A percentile compares a stretch with the other conserved stretches of the same genome.
phyloP scores from a whole-genome alignment of 2,113 vertebrate genomes.

The Bungarus multicinctus region DNA sequence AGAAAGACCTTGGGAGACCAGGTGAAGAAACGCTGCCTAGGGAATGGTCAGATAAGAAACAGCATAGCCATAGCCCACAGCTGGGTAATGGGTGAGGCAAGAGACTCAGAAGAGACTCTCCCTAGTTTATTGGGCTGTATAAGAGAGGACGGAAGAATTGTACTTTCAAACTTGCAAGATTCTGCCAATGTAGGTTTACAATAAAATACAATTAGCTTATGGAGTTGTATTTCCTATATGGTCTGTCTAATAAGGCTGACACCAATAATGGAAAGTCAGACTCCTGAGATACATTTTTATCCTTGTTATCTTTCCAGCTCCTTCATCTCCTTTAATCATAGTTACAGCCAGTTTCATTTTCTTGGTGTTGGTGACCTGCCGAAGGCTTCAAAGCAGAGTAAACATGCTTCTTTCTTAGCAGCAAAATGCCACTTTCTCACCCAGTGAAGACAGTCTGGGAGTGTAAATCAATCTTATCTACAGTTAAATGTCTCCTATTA shows the following conservation, averaged over 20 bases:
- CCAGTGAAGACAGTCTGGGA: background rate
- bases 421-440: background rate
- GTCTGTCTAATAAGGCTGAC: background rate
- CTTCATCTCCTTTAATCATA: background rate
- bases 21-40: too few species aligned
- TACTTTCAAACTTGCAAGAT: too few species aligned
- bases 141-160: too few species aligned
- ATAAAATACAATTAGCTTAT: background rate
- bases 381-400: background rate
- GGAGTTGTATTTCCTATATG: background rate
- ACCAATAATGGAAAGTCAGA: background rate
- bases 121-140: too few species aligned
- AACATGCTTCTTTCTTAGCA: background rate
- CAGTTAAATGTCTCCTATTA: slow-evolving; percentile 3
- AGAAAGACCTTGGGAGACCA: too few species aligned
- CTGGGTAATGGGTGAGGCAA: too few species aligned
- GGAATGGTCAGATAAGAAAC: too few species aligned
- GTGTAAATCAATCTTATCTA: background rate
- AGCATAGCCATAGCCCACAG: too few species aligned
- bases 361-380: background rate
- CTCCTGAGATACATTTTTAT: background rate
- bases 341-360: too few species aligned
- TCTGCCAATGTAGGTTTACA: too few species aligned
- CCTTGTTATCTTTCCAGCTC: rapidly evolving
- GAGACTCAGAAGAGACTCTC: too few species aligned